Conservation (phyloP, 2,888 invertebrate species). For the Lucinisca nassula region DNA sequence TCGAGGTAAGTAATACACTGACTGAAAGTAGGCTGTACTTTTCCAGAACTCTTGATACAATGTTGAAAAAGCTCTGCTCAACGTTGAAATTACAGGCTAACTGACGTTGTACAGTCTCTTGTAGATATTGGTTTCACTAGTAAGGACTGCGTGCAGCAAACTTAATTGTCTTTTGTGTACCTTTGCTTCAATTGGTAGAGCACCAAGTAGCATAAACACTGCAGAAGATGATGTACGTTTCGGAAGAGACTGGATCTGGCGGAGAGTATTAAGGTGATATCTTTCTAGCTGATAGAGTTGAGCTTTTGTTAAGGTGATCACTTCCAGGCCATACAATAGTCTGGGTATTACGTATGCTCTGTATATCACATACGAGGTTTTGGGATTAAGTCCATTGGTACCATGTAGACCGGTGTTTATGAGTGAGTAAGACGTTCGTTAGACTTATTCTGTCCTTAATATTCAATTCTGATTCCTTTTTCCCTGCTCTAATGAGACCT, state of each 20-base stretch:
- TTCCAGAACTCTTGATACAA: neutral
- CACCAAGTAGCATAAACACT: too few relatives aligned
- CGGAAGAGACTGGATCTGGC: too few relatives aligned
- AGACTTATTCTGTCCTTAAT: neutral
- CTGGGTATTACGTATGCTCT: too few relatives aligned
- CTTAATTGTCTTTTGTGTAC: neutral
- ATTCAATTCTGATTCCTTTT: neutral
- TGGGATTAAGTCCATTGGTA: neutral
- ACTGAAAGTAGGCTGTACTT: neutral
- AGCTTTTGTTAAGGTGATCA: too few relatives aligned
- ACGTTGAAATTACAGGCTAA: neutral
- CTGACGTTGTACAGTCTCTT: neutral
- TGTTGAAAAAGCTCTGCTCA: neutral
- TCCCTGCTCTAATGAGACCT: neutral
- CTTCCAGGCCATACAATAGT: too few relatives aligned
- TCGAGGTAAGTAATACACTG: neutral
- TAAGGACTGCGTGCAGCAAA: neutral
- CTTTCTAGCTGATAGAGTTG: too few relatives aligned
- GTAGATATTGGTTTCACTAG: neutral
- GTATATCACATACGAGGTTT: neutral
- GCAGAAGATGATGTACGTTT: too few relatives aligned
- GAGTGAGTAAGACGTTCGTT: neutral
- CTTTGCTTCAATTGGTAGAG: too few relatives aligned
- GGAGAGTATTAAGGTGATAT: too few relatives aligned
- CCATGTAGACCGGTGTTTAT: neutral